Conservation (phyloP, 2,113 vertebrate genomes). For the Tyrannus savana region DNA sequence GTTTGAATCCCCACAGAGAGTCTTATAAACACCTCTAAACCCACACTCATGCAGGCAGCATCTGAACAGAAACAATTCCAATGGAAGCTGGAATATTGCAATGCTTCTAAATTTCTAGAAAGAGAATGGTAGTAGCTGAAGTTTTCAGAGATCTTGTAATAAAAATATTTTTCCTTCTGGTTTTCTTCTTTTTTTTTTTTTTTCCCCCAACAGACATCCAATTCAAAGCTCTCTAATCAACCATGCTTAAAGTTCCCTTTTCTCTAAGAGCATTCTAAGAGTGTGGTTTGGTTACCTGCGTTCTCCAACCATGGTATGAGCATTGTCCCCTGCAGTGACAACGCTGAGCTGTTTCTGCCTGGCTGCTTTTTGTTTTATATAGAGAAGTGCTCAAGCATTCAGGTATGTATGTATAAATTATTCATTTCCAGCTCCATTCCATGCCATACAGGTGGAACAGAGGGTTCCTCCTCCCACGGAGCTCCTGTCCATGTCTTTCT, state of each 20-base stretch:
- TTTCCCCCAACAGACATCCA: not conserved
- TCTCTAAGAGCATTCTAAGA: not conserved
- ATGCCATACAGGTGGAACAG: rapidly evolving
- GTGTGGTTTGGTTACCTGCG: not conserved
- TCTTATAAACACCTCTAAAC: not conserved
- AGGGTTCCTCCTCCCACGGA: not conserved
- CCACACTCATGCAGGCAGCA: not conserved
- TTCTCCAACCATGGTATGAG: not conserved
- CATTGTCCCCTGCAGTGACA: not conserved
- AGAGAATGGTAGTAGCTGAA: not conserved
- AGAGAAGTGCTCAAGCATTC: not conserved
- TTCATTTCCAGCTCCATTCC: rapidly evolving
- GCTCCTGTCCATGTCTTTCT: not conserved
- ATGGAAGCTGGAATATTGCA: not conserved
- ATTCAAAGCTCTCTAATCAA: not conserved
- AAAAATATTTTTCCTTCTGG: not conserved
- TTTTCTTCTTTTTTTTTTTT: not conserved
- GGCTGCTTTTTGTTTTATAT: not conserved
- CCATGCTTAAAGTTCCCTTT: not conserved
- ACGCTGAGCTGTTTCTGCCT: not conserved
- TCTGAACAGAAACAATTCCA: not conserved
- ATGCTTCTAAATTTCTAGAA: not conserved
- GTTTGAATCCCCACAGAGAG: not conserved
- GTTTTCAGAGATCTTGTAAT: not conserved
- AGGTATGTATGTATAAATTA: not conserved